phyloP scores from a whole-genome alignment of 2,888 invertebrate genomes.

The Harpalus rubripes region DNA sequence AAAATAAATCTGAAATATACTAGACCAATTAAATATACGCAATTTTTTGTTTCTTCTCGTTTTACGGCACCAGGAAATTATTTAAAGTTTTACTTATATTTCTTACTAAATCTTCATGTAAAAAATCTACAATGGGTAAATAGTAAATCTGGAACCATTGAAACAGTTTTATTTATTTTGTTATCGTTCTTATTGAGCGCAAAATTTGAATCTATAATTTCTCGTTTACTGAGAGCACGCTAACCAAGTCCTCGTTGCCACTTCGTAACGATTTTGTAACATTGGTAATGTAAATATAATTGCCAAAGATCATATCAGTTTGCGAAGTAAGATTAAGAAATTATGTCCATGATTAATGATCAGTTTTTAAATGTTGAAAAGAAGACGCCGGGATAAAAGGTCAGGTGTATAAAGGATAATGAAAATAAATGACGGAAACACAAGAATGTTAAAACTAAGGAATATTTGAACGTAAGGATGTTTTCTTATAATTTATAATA shows the following conservation, averaged over 20 bases:
- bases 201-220: not conserved
- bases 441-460: conserved; percentile 12
- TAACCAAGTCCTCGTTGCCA: not conserved
- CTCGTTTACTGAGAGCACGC: not conserved
- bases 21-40: no score
- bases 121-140: no score
- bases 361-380: conserved; percentile 27
- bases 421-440: conserved; percentile 35
- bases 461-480: conserved; percentile 16
- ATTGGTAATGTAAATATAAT: conserved; percentile 18
- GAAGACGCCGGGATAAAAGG: conserved; percentile 25
- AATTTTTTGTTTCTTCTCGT: no score
- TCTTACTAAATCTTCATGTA: no score
- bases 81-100: no score
- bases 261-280: not conserved
- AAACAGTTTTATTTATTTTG: not conserved
- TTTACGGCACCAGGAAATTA: no score
- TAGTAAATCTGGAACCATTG: not conserved
- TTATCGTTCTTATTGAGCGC: not conserved
- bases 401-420: conserved; percentile 40
- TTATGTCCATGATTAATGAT: conserved; percentile 33
- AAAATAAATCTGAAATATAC: no score
- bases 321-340: conserved; percentile 22
- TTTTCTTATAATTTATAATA: conserved; percentile 27
- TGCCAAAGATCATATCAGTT: conserved; percentile 8